phyloP scores from a whole-genome alignment of 2,888 invertebrate species.

The Noctua janthe region DNA sequence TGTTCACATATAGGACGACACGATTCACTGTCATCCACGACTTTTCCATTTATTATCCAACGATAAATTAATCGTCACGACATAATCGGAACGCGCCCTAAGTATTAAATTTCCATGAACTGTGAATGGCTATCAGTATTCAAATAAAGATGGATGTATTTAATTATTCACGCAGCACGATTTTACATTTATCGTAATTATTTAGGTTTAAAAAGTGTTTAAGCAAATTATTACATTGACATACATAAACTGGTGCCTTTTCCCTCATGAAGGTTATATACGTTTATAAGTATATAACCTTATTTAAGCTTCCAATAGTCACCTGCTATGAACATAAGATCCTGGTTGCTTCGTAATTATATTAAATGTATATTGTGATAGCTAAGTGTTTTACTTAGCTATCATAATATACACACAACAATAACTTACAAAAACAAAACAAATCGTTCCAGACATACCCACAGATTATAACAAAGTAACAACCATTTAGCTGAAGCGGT shows the following conservation, averaged over 20 bases:
- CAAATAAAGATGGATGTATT: slow-evolving; percentile 14
- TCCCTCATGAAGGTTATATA: background rate
- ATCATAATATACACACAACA: slow-evolving; percentile 1
- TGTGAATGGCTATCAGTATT: slow-evolving; percentile 6
- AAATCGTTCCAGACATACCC: slow-evolving; percentile 14
- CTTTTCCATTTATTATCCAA: too few relatives aligned
- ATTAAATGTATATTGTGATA: background rate
- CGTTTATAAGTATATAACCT: background rate
- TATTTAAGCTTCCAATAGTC: background rate
- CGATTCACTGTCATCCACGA: too few relatives aligned
- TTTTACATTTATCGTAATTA: background rate
- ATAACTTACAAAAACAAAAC: slow-evolving; percentile 26
- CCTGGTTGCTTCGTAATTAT: background rate
- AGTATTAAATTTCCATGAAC: slow-evolving; percentile 13
- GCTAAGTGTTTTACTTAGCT: background rate
- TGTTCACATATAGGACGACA: too few relatives aligned
- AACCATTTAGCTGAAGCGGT: slow-evolving; percentile 39
- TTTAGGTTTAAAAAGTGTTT: background rate
- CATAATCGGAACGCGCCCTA: too few relatives aligned
- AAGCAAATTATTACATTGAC: background rate
- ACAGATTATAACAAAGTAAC: slow-evolving; percentile 45
- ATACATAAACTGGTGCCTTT: background rate
- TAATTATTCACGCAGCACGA: slow-evolving; percentile 1
- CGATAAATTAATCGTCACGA: too few relatives aligned
- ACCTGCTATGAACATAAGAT: background rate